Conservation (phyloP, 1,140 invertebrate species). For the Pachypeltis micranthus region DNA sequence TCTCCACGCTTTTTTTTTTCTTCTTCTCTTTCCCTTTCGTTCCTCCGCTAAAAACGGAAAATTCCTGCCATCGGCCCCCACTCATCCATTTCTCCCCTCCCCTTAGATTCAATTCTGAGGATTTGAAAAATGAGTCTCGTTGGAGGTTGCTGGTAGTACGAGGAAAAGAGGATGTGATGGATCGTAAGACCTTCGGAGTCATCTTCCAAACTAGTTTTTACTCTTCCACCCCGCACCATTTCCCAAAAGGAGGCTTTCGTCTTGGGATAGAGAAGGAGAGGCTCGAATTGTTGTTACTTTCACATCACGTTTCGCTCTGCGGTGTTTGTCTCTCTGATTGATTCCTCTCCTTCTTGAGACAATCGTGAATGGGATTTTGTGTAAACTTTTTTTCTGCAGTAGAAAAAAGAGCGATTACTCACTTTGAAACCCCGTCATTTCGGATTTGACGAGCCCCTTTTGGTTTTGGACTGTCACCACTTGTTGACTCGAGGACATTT, state of each 20-base stretch:
- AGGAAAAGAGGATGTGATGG: neutral
- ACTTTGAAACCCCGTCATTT: neutral
- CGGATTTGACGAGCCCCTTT: neutral
- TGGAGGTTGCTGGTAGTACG: neutral
- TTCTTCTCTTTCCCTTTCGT: neutral
- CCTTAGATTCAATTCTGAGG: conserved; percentile 5
- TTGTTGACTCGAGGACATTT: no score
- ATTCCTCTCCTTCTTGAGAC: neutral
- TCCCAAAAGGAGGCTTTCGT: no score
- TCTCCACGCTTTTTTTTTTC: neutral
- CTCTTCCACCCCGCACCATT: neutral
- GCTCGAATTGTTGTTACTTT: neutral
- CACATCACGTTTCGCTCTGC: neutral
- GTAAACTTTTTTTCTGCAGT: neutral
- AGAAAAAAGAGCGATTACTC: conserved; percentile 3
- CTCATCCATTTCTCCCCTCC: neutral
- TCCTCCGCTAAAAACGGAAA: neutral
- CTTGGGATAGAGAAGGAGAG: no score
- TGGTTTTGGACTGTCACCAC: neutral
- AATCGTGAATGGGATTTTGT: neutral
- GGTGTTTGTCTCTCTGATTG: neutral
- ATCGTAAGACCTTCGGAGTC: neutral
- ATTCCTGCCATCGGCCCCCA: neutral
- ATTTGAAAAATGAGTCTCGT: conserved; percentile 4
- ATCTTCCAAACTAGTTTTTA: no score